Conservation (phyloP, 1,140 invertebrate genomes). For the Brachionus sp. region DNA sequence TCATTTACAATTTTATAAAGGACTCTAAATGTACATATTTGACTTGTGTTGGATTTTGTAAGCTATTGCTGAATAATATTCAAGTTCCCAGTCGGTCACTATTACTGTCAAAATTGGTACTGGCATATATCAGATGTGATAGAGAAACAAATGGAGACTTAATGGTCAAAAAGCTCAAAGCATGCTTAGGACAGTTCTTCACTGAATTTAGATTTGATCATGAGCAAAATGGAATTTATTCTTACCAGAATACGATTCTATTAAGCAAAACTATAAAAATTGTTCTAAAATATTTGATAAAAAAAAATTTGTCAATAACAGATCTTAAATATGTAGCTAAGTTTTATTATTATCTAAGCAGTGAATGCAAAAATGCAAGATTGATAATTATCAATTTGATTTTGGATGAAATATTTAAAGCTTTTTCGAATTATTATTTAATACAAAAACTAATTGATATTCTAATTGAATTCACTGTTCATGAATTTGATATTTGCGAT, state of each 20-base stretch:
- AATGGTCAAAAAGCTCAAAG: background rate
- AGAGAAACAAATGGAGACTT: background rate
- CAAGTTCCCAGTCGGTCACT: background rate
- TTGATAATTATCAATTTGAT: conserved; percentile 16
- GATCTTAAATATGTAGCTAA: background rate
- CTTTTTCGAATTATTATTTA: background rate
- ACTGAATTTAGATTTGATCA: background rate
- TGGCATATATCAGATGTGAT: background rate
- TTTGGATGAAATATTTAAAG: background rate
- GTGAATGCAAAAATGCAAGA: background rate
- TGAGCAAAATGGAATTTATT: background rate
- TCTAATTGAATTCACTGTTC: background rate
- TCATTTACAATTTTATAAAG: background rate
- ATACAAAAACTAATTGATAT: conserved; percentile 1
- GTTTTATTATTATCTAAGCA: background rate
- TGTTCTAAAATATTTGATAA: conserved; percentile 3
- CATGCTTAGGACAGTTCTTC: conserved; percentile 9
- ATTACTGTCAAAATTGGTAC: background rate
- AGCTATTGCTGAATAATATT: conserved; percentile 4
- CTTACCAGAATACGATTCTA: background rate
- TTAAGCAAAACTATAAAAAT: background rate
- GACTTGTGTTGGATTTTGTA: background rate
- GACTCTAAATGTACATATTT: conserved; percentile 18
- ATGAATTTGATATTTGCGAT: background rate
- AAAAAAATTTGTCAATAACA: background rate